A percentile compares a stretch with the other conserved stretches of the same genome.
These are phyloP conservation scores for Rhingia rostrata DNA, from an alignment of 2,888 invertebrate species.

Conservation along the genomic window DNA sequence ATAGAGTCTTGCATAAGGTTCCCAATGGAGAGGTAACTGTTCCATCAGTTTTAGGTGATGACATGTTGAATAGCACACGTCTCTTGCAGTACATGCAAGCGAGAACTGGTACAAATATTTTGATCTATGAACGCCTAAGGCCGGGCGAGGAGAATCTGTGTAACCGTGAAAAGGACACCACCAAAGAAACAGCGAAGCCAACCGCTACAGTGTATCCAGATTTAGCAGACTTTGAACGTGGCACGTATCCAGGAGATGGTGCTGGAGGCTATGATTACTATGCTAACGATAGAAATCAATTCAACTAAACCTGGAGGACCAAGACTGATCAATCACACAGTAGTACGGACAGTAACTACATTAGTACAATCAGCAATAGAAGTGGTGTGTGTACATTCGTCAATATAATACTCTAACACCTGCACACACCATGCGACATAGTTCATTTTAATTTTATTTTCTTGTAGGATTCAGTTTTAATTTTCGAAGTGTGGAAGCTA, in stretches of 20 bases:
- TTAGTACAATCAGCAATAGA: slow-evolving; percentile 58
- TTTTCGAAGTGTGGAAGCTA: neutral
- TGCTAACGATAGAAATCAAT: slow-evolving; percentile 63
- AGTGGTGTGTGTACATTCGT: neutral
- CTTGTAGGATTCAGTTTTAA: neutral
- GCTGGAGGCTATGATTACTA: slow-evolving; percentile 61
- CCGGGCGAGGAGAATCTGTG: slow-evolving; percentile 80
- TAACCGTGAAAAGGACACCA: slow-evolving; percentile 75
- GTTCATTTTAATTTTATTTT: slow-evolving; percentile 18
- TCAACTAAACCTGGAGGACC: slow-evolving; percentile 61
- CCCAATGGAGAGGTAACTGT: slow-evolving; percentile 86
- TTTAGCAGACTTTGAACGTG: slow-evolving; percentile 47
- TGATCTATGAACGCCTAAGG: slow-evolving; percentile 80
- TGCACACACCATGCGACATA: slow-evolving; percentile 37
- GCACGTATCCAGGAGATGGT: slow-evolving; percentile 58
- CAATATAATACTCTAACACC: neutral
- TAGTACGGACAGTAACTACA: slow-evolving; percentile 29
- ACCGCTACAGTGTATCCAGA: slow-evolving; percentile 18
- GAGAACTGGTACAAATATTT: slow-evolving; percentile 79
- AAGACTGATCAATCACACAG: slow-evolving; percentile 54
- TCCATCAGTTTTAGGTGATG: slow-evolving; percentile 54
- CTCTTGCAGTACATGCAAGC: slow-evolving; percentile 78
- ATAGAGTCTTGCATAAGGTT: slow-evolving; percentile 83
- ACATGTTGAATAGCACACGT: slow-evolving; percentile 74
- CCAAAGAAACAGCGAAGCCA: slow-evolving; percentile 10